These are phyloP conservation scores for Agrenia bidenticulata DNA, from an alignment of 2,888 invertebrate species.

Conservation along the genomic window DNA sequence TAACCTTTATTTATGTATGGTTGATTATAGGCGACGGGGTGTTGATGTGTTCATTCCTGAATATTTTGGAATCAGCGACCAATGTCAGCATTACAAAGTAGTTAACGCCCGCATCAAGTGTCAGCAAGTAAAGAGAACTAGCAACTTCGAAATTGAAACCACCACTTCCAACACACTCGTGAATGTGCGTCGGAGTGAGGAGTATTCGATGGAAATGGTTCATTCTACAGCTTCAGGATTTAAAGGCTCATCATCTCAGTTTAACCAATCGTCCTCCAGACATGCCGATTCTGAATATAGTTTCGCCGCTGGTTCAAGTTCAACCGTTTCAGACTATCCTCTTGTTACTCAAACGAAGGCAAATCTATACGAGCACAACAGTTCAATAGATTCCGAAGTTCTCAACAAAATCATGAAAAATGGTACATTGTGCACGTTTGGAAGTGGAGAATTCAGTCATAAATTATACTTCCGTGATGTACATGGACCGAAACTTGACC, in stretches of 20 bases:
- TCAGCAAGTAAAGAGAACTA: not conserved
- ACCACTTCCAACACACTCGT: conserved; percentile 33
- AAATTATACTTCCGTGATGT: conserved; percentile 68
- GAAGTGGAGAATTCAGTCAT: conserved; percentile 67
- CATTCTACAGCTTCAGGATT: too few relatives aligned
- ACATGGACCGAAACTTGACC: conserved; percentile 63
- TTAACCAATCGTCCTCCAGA: too few relatives aligned
- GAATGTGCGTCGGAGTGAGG: conserved; percentile 19
- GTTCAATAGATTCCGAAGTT: not conserved
- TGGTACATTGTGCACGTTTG: conserved; percentile 57
- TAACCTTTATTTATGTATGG: too few relatives aligned
- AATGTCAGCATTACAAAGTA: conserved; percentile 57
- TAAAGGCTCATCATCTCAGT: too few relatives aligned
- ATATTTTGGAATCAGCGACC: conserved; percentile 58
- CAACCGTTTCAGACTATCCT: too few relatives aligned
- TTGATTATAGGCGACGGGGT: not conserved
- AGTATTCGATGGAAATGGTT: not conserved
- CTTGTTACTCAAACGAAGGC: too few relatives aligned
- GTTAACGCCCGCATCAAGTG: conserved; percentile 29
- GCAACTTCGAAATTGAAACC: conserved; percentile 37
- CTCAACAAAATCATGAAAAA: conserved; percentile 18
- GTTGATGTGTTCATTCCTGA: conserved; percentile 53
- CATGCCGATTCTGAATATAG: too few relatives aligned
- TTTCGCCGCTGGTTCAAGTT: too few relatives aligned
- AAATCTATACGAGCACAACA: too few relatives aligned